These are phyloP conservation scores for Prietella phreatophila DNA, from an alignment of 2,113 vertebrate species.

Conservation along the genomic window DNA sequence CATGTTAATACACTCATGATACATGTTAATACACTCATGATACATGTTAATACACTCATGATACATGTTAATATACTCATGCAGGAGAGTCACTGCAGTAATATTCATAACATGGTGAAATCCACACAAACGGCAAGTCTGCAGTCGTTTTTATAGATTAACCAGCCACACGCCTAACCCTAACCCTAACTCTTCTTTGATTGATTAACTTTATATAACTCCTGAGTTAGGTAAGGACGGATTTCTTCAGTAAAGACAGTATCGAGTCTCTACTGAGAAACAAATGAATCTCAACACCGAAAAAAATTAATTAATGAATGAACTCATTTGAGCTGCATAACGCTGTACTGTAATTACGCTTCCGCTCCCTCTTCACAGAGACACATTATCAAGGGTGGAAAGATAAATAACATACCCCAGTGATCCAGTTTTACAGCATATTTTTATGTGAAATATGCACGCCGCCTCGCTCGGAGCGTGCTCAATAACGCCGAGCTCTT, in stretches of 20 bases:
- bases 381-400: not conserved
- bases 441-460: not conserved
- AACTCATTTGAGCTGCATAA: not conserved
- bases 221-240: not conserved
- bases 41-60: not conserved
- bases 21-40: too few relatives aligned
- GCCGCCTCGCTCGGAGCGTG: constrained; percentile 10
- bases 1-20: too few relatives aligned
- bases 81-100: not conserved
- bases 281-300: not conserved
- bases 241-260: not conserved
- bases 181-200: not conserved
- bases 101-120: not conserved
- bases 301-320: not conserved
- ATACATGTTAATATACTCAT: not conserved
- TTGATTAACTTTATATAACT: not conserved
- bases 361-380: not conserved
- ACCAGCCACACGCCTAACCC: not conserved
- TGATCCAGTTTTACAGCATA: constrained; percentile 7
- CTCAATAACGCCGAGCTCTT: constrained; percentile 34
- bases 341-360: not conserved
- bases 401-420: not conserved
- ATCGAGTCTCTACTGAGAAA: not conserved
- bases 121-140: not conserved
- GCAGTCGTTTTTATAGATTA: not conserved